Evolutionary conservation across 1,140 invertebrate genomes (phyloP), one percentile per base, ranked within the genome.

Genomic region (Berghia stephanieae): DNA sequence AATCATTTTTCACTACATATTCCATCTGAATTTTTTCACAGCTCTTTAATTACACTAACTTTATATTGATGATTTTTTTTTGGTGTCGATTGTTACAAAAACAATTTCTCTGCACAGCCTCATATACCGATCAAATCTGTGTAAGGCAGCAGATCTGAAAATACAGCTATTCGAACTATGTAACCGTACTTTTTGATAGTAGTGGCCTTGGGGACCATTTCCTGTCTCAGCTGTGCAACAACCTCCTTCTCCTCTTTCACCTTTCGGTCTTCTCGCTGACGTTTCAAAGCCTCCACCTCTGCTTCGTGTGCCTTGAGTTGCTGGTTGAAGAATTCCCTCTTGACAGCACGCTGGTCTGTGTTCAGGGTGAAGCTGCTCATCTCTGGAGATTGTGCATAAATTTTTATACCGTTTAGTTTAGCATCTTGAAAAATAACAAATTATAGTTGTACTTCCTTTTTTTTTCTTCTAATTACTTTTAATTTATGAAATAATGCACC

Each of bases 251-350:
- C 89, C 69, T 90, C 89, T n/a, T 85, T 84, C 55, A 85, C 83
- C 66, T 78, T 79, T 31, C 77, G 70, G 40, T 76, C 72, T 75
- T 87, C 82, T 55, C 75, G 74, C 63, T 85, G 83, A 24, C 81
- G 71, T 34, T 83, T 79, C 42, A 83, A 68, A 34, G 82, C 83
- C 36, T 86, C 85, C 10, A 86, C 31, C 66, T 91, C 88, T 4
- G 87, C 82, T 77, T 90, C 86, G 70, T 87, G 82, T 44, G 90
- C 88, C 75, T 90, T 90, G 77, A 88, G 88, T 34, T 83, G 77
- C 74, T 83, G 79, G 18, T 92, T 90, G 84, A 88, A 92, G 31
- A 89, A 85, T 67, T 89, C 86, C 38, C 92, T 81, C 55, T 91
- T 85, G 60, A 84, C 79, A 10, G 89, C 88, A 49, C 92, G 79